Base-by-base conservation (phyloP, 1,140 invertebrate genomes). In the Lepidurus arcticus region DNA sequence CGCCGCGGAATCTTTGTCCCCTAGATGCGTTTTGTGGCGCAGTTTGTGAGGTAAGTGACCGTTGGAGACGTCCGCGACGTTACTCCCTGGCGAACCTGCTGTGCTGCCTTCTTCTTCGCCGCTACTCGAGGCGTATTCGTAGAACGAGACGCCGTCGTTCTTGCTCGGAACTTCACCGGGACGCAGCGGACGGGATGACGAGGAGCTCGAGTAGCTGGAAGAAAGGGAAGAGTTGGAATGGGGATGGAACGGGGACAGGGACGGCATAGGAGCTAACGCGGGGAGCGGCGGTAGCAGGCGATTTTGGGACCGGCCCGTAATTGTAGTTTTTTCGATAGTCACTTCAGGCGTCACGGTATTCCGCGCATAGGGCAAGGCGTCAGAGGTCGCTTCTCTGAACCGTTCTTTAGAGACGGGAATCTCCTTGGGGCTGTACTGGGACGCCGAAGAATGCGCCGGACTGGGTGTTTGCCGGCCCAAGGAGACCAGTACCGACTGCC, bases 1-100 rank as follows among this genome's bases (percentile, higher is more conserved):
- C 73, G 84, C 92, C 1, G 92, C 92, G 1, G 92, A 92, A 82
- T 94, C 93, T 82, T 94, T 94, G 83, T 95, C 93, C 0, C 93
- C 93, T 73, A 95, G 87, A 81, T 94, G 91, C n/a, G 91, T 92
- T 84, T 97, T 97, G 88, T 97, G 94, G 81, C 95, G 90, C 76
- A 97, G 87, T 84, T 97, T 97, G 81, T 95, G 90, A 0, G 95
- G 95, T 80, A 97, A 84, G 80, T 90, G 90, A 81, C 90, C 91
- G 83, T 90, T 89, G 13, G 80, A 76, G 81, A 83, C 75, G 81
- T 84, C 44, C 81, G 81, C 78, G 81, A 76, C 80, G n/a, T 81
- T 47, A 65, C 44, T 75, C 1, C 43, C 73, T 1, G 74, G 24
- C 24, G 24, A 53, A 44, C 24, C 76, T 74, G 81, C 83, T 79